A percentile compares a stretch with the other conserved stretches of the same genome.
These are phyloP conservation scores for Brachypteracias leptosomus DNA, from an alignment of 2,113 vertebrate genomes.

Conservation along the genomic window DNA sequence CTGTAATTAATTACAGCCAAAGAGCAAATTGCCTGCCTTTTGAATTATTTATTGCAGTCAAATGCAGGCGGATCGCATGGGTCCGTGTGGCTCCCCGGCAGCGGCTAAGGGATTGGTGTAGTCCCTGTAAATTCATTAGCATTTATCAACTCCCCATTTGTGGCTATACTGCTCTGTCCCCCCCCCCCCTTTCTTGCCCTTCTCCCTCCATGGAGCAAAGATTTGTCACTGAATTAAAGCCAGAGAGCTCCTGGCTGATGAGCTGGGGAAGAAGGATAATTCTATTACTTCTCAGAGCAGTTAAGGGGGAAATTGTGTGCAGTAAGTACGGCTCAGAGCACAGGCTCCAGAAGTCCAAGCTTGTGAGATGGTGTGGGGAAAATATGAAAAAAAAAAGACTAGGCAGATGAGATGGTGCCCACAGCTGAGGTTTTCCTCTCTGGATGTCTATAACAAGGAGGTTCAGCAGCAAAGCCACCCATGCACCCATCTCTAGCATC, in stretches of 20 bases:
- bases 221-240: slow-evolving; percentile 43
- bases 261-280: slow-evolving; percentile 42
- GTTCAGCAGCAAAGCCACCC: background rate
- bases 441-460: background rate
- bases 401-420: background rate
- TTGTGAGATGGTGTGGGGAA: background rate
- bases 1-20: background rate
- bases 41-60: background rate
- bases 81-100: background rate
- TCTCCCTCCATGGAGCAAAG: background rate
- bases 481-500: background rate
- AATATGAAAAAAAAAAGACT: background rate
- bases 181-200: background rate
- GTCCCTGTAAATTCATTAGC: slow-evolving; percentile 47
- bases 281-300: slow-evolving; percentile 14
- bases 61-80: background rate
- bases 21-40: background rate
- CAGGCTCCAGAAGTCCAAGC: background rate
- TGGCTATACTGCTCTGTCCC: background rate
- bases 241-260: background rate
- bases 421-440: background rate
- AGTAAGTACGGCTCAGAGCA: background rate
- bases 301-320: background rate
- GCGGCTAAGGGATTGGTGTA: background rate
- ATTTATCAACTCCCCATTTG: slow-evolving; percentile 6